Evolutionary conservation across 2,113 vertebrate species (phyloP).

Genomic region (Oxygymnocypris stewartii): DNA sequence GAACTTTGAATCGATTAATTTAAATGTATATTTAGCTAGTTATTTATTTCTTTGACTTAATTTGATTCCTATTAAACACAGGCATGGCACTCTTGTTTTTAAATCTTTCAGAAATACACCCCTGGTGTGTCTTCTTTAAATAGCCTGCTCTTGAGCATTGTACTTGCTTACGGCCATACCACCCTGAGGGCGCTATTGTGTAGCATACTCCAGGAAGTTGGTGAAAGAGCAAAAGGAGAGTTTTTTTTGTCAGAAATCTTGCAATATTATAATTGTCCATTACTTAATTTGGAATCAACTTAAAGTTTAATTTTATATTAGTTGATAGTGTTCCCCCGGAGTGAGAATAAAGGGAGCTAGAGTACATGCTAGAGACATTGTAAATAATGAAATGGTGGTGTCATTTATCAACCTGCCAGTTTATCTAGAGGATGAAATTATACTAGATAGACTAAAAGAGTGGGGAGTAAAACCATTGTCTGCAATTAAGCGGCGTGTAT

Average conservation of each 20-base stretch:
- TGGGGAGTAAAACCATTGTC: neutral
- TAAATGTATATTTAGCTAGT: too few species aligned
- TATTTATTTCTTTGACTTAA: too few species aligned
- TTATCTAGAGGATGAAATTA: neutral
- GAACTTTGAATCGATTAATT: too few species aligned
- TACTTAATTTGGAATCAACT: neutral
- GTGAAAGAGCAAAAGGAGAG: neutral
- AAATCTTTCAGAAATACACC: too few species aligned
- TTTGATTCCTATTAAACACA: too few species aligned
- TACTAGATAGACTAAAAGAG: neutral
- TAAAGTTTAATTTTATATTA: neutral
- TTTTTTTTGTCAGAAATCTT: too few species aligned
- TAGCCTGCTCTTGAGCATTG: too few species aligned
- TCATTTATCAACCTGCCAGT: neutral
- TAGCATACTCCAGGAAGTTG: neutral
- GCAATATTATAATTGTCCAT: too few species aligned
- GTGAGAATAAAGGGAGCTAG: neutral
- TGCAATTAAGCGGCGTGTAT: neutral
- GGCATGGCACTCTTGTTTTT: too few species aligned
- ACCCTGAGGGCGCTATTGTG: too few species aligned
- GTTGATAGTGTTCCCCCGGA: neutral
- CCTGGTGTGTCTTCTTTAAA: too few species aligned
- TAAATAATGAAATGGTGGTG: neutral
- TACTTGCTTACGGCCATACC: too few species aligned
- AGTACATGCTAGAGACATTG: neutral